Base-by-base conservation (phyloP, 2,113 vertebrate genomes). In the Donacobius atricapilla region DNA sequence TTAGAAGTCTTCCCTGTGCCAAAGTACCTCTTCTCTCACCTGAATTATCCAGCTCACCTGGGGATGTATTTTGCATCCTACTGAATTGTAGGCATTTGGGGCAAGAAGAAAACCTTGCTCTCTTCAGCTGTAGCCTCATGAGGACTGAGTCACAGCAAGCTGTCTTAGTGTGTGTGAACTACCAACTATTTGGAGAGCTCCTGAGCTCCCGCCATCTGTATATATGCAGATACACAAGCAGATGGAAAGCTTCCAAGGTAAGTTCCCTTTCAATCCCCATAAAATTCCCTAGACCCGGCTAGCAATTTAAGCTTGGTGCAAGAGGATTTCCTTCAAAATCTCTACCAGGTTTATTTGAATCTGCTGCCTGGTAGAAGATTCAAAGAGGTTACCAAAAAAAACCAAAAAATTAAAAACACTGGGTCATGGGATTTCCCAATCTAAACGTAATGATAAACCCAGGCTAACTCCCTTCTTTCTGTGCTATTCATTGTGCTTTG, bases 181-280 rank as follows among this genome's bases (percentile, higher is more conserved):
- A 69, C 78, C 1, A 6, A 95, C 76, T 89, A 94, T 91, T 87
- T 93, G 77, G 73, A 96, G 81, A 89, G 48, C 51, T 89, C 83
- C 80, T 81, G 86, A 92, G 57, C 31, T 92, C 58, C 50, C 5
- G 25, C 50, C 45, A 80, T 85, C 90, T 94, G 82, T 83, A 94
- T 57, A 91, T 56, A 71, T 68, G 61, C 61, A 91, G 73, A 93
- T 76, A 83, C 78, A 89, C 70, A 69, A 87, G 70, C 18, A 87
- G 56, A 72, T 70, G 84, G 87, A 96, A 87, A 80, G 11, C 54
- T 93, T 96, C 75, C 82, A 94, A 83, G 83, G 44, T 75, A 82
- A 89, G 82, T 76, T 85, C 54, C 70, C 50, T 89, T 93, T 85
- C 66, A 84, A 76, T 57, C 21, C 61, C 63, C 33, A 61, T 39